phyloP scores from a whole-genome alignment of 1,140 invertebrate genomes.

The Lucilia cuprina region DNA sequence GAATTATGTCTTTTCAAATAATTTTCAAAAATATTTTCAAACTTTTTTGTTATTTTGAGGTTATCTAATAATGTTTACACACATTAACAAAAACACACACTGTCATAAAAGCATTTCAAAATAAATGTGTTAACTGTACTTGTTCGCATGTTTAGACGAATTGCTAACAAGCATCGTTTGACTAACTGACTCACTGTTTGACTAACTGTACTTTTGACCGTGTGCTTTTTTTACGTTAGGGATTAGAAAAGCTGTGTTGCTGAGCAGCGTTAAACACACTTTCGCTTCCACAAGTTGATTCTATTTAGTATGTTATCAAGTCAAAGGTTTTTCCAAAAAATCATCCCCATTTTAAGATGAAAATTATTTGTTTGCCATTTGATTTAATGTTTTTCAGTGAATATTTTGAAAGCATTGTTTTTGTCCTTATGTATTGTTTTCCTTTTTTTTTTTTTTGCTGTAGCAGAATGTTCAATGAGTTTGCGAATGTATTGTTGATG shows the following conservation, averaged over 20 bases:
- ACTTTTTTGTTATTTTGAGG: slow-evolving; percentile 13
- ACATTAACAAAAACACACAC: neutral
- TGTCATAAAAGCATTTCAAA: neutral
- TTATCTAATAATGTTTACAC: slow-evolving; percentile 19
- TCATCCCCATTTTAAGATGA: neutral
- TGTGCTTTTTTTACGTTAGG: neutral
- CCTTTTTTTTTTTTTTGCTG: neutral
- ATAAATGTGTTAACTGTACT: neutral
- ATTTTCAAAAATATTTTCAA: slow-evolving; percentile 18
- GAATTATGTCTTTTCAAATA: slow-evolving; percentile 20
- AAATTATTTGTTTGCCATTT: neutral
- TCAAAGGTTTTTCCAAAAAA: neutral
- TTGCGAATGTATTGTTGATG: neutral
- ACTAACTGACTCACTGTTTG: neutral
- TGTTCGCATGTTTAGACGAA: neutral
- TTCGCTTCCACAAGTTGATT: neutral
- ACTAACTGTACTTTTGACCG: slow-evolving; percentile 13
- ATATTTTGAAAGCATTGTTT: neutral
- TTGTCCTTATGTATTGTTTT: neutral
- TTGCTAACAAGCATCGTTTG: neutral
- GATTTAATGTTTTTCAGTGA: neutral
- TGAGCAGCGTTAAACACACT: neutral
- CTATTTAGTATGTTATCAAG: neutral
- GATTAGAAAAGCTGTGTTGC: neutral
- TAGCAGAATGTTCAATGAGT: neutral